Conservation (phyloP, 1,140 invertebrate species). For the Papilio xuthus region DNA sequence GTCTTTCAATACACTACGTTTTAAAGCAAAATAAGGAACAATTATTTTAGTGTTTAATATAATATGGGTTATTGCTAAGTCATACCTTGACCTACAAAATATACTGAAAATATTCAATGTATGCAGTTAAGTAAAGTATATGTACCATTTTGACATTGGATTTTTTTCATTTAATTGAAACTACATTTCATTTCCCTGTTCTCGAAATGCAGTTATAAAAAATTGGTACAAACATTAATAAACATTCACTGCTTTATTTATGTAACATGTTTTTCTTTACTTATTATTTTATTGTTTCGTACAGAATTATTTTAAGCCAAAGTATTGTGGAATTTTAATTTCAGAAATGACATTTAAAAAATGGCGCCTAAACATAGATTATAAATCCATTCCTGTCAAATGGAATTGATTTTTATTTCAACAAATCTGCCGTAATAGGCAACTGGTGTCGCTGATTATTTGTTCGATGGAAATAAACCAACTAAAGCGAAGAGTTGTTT, state of each 20-base stretch:
- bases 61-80: background rate
- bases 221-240: background rate
- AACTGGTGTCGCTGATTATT: background rate
- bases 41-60: background rate
- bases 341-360: background rate
- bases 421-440: slow-evolving; percentile 6
- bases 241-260: too few species aligned
- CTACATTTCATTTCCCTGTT: slow-evolving; percentile 2
- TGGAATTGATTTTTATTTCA: background rate
- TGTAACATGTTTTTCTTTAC: too few species aligned
- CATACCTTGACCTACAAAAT: background rate
- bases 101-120: background rate
- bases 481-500: slow-evolving; percentile 38
- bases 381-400: background rate
- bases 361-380: background rate
- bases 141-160: background rate
- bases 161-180: background rate
- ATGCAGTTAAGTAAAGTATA: background rate
- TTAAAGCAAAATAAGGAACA: background rate
- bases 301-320: background rate
- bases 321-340: background rate
- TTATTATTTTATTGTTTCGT: background rate
- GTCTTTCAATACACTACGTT: background rate
- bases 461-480: slow-evolving; percentile 33
- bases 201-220: background rate